Percentiles rank a stretch among this genome's conserved stretches.
Evolutionary conservation across 2,888 invertebrate species (phyloP).

Genomic region (Plemyria rubiginata): DNA sequence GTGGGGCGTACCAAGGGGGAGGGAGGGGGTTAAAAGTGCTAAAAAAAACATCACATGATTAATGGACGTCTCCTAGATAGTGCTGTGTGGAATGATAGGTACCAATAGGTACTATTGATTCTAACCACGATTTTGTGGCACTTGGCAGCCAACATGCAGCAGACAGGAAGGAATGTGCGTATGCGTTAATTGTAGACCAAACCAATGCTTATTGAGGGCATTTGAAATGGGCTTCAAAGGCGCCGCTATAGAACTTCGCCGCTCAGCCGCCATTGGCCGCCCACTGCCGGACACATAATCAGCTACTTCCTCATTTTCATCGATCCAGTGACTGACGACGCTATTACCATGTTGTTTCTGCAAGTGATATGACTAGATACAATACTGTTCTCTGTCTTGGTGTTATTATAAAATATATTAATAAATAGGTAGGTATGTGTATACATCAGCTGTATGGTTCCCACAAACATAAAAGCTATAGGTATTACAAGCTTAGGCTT

Average conservation of each 20-base stretch:
- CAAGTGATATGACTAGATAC: no score
- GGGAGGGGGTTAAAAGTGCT: no score
- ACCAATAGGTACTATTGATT: conserved; percentile 1
- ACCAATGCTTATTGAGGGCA: conserved; percentile 78
- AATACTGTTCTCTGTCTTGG: no score
- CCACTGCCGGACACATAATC: conserved; percentile 47
- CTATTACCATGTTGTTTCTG: no score
- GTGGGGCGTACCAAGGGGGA: no score
- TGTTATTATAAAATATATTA: no score
- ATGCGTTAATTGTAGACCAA: conserved; percentile 72
- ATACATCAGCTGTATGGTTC: no score
- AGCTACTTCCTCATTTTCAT: conserved; percentile 33
- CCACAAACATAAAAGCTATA: no score
- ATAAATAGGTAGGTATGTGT: no score
- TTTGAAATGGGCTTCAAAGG: conserved; percentile 67
- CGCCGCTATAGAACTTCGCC: conserved; percentile 54
- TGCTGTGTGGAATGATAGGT: background rate
- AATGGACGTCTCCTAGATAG: no score
- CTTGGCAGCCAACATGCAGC: conserved; percentile 12
- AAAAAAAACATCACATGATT: no score
- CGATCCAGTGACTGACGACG: background rate
- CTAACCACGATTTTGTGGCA: conserved; percentile 10
- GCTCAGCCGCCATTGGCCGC: conserved; percentile 48
- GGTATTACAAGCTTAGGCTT: no score
- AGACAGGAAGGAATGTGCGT: conserved; percentile 60